Base-by-base conservation (phyloP, 2,888 invertebrate genomes). In the Ochropacha duplaris region DNA sequence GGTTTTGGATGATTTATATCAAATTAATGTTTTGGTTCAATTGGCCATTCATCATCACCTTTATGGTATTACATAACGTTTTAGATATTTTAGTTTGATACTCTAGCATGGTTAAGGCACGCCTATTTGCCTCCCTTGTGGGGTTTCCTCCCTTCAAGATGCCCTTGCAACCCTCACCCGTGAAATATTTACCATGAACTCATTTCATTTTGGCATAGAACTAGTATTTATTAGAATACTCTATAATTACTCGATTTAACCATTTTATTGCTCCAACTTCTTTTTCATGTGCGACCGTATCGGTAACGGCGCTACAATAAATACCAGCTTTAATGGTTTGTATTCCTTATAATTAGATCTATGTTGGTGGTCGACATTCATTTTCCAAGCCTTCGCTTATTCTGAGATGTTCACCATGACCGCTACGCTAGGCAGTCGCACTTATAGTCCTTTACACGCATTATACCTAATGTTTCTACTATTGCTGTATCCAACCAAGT, bases 351-450 rank as follows among this genome's bases (percentile, higher is more conserved):
- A 69, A 74, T 76, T 68, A 69, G 68, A 60, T 68, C 67, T 64
- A 69, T 76, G 78, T 71, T 75, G 83, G 78, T 82, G 79, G 81
- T 79, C 77, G 69, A 64, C 73, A 81, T 83, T 78, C 75, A 74
- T 80, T 73, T 79, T 75, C 73, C 72, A 68, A 80, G 81, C 77
- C 71, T 77, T 78, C 74, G 70, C 83, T 83, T 82, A 83, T 79
- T 80, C 80, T 79, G 68, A 86, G 84, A 81, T 54, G 90, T 87
- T 86, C 65, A 77, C 91, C 91, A 72, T 90, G 91, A 90, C 90
- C 90, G 79, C 77, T 80, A 77, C n/a, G n/a, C 26, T 80, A 77
- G 63, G 54, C 68, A 60, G 70, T 62, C 62, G 72, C 76, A 71
- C 71, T 80, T 78, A 76, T 79, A 81, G 78, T 83, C 82, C 76